Percentiles rank a stretch among this genome's conserved stretches.
phyloP scores from a whole-genome alignment of 2,888 invertebrate genomes.

The Aspidiotus rigidus region DNA sequence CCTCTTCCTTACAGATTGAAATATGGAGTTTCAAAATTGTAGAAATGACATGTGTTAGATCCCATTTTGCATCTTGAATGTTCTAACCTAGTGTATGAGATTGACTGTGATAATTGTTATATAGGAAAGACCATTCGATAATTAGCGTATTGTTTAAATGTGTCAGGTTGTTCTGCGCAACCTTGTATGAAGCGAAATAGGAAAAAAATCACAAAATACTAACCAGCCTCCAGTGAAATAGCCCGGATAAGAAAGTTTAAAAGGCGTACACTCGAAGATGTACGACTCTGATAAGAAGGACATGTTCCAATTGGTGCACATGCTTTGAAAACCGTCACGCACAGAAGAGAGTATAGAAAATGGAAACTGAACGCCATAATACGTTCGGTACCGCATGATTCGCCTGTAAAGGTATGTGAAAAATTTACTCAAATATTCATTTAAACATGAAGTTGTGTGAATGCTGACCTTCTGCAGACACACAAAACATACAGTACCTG shows the following conservation, averaged over 20 bases:
- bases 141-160: too few relatives aligned
- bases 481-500: too few relatives aligned
- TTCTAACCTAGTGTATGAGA: too few relatives aligned
- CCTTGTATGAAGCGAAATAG: not conserved
- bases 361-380: not conserved
- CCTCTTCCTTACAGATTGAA: too few relatives aligned
- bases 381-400: not conserved
- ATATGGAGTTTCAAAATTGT: too few relatives aligned
- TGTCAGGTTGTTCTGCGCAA: too few relatives aligned
- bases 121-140: too few relatives aligned
- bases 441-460: too few relatives aligned
- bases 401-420: not conserved
- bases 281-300: not conserved
- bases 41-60: too few relatives aligned
- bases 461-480: too few relatives aligned
- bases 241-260: slow-evolving; percentile 1
- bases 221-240: not conserved
- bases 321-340: not conserved
- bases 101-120: too few relatives aligned
- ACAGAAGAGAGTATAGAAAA: not conserved
- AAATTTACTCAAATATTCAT: not conserved
- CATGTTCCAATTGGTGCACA: not conserved
- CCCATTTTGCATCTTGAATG: too few relatives aligned
- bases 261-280: not conserved
- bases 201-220: not conserved